Evolutionary conservation across 2,797 vertebrate species (phyloP), one percentile per base, ranked within the genome.

Genomic region (Arvicola amphibius): DNA sequence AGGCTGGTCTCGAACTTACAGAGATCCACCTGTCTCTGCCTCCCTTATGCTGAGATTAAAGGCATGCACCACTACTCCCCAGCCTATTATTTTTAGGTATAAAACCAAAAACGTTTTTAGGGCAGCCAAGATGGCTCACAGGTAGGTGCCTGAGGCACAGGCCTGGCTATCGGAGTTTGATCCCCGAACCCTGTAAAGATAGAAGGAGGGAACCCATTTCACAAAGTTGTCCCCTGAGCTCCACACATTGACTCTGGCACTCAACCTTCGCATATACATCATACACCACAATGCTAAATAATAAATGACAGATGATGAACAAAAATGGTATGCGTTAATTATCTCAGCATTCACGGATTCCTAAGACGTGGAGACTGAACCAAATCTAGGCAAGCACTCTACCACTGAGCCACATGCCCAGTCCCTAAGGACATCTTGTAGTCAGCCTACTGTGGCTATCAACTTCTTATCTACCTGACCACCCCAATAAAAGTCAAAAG

Each of bases 391-490:
- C 65, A 37, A 51, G 21, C 32, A 25, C 32, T 65, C 43, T 67
- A 27, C 23, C 11, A 53, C 23, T 37, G 83, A 89, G 56, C 40
- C 71, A 46, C 25, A 6, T 12, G 43, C 25, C 46, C 5, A 5
- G 32, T 27, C 34, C 81, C 76, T 88, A 7, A 95, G 59, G 59
- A 91, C 67, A 77, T 90, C 79, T 96, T 43, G 90, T 78, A 78
- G 80, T 87, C 46, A 48, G 63, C 46, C 85, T 67, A 73, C 29
- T 48, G 13, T 67, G 67, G 19, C 87, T 88, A 85, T 61, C 34
- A 94, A 88, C 93, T 11, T 88, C 76, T 46, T 73, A 51, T 1
- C 71, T 25, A 29, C 23, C 37, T 59, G n/a, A 46, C 25, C 23
- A 76, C 0, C 40, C 51, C 43, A 79, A 32, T 67, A 77, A 74